Evolutionary conservation across 2,113 vertebrate species (phyloP).

Genomic region (Toxotes chatareus): DNA sequence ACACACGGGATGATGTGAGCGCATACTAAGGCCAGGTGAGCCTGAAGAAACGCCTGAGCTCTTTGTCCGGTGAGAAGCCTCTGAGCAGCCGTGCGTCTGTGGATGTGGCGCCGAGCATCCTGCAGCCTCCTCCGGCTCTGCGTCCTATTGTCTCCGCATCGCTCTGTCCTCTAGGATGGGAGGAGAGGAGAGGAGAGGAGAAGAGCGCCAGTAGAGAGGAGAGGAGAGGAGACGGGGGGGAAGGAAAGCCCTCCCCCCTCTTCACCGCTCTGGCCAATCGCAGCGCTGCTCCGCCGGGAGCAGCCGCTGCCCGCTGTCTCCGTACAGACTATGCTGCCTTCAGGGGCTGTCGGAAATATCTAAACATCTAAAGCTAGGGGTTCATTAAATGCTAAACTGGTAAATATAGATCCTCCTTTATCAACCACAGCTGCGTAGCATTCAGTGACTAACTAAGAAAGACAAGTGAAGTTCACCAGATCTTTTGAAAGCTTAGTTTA

Average conservation of each 20-base stretch:
- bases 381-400: too few relatives aligned
- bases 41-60: slow-evolving; percentile 11
- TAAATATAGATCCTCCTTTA: too few relatives aligned
- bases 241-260: slow-evolving; percentile 31
- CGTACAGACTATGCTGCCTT: slow-evolving; percentile 80
- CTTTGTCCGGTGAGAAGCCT: slow-evolving; percentile 32
- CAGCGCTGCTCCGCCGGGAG: slow-evolving; percentile 60
- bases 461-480: too few relatives aligned
- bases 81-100: slow-evolving; percentile 42
- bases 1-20: slow-evolving; percentile 18
- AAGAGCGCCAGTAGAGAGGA: neutral
- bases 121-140: slow-evolving; percentile 61
- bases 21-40: slow-evolving; percentile 58
- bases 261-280: slow-evolving; percentile 69
- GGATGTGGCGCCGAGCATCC: slow-evolving; percentile 64
- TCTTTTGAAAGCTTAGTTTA: too few relatives aligned
- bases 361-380: too few relatives aligned
- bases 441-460: too few relatives aligned
- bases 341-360: slow-evolving; percentile 9
- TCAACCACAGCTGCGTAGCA: too few relatives aligned
- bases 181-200: slow-evolving; percentile 49
- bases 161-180: slow-evolving; percentile 70
- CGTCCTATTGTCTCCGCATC: slow-evolving; percentile 83
- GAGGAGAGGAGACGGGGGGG: too few relatives aligned
- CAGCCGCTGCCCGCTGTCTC: slow-evolving; percentile 77